Base-by-base conservation (phyloP, 2,797 vertebrate genomes). In the Acanthiza pusilla region DNA sequence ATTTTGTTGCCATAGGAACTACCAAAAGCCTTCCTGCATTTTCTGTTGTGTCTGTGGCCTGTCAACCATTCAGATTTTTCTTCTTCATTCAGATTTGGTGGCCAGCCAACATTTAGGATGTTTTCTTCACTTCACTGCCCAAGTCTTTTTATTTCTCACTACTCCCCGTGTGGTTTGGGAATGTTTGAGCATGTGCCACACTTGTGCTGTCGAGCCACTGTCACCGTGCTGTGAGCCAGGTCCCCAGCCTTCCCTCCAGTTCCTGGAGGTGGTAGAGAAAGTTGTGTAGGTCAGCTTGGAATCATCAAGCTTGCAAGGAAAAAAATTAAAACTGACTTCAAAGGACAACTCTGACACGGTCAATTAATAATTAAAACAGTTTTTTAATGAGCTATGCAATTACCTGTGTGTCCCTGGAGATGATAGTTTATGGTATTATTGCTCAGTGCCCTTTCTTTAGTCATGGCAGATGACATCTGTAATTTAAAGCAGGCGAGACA, bases 371-470 rank as follows among this genome's bases (percentile, higher is more conserved):
- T 99, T 99, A 98, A 98, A 98, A 98, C 98, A 97, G 97, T 97
- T 97, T 98, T 99, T 99, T 99, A 99, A 99, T 98, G 98, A 98
- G 98, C 98, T 98, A 92, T 98, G 98, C 98, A 98, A 98, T 99
- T 99, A 99, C 98, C 97, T 98, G 98, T 97, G 96, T 97, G 97
- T 98, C 98, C 98, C 98, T 97, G 95, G 98, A 98, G 98, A 98
- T 91, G 97, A 95, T 97, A 95, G 98, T 98, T 98, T 98, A 98
- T 98, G 97, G 98, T 97, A 97, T 98, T 98, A 97, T 96, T 97
- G 96, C 97, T 90, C 97, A 76, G 96, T 98, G 98, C 96, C 97
- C 98, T 98, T 98, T 98, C 97, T 97, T 98, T 97, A 97, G 97
- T 97, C 97, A 94, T 95, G 97, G 96, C 97, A 92, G 97, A 96